Evolutionary conservation across 2,797 vertebrate genomes (phyloP).

Genomic region (Trachops cirrhosus): DNA sequence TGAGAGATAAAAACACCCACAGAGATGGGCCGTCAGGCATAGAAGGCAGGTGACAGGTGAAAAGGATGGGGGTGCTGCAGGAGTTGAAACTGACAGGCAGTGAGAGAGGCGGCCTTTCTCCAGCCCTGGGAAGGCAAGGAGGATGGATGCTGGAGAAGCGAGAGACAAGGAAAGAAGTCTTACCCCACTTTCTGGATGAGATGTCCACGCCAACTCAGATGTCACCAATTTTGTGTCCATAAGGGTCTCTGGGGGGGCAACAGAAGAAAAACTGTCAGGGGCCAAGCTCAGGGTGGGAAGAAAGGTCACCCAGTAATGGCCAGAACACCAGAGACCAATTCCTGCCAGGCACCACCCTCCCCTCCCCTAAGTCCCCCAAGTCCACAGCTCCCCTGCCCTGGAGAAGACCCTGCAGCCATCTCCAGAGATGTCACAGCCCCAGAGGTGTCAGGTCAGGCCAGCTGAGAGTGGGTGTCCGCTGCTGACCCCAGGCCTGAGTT

Average conservation of each 20-base stretch:
- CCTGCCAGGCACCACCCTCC: background rate
- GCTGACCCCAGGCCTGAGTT: constrained; percentile 70
- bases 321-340: background rate
- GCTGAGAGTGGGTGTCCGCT: background rate
- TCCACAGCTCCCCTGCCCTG: background rate
- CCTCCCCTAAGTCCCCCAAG: background rate
- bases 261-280: constrained; percentile 63
- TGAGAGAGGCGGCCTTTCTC: background rate
- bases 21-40: background rate
- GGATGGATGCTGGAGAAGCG: fast-evolving
- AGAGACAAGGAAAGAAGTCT: constrained; percentile 74
- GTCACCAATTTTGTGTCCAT: constrained; percentile 99
- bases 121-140: background rate
- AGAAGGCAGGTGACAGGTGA: background rate
- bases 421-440: background rate
- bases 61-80: background rate
- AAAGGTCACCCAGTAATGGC: background rate
- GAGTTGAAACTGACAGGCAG: background rate
- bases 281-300: constrained; percentile 62
- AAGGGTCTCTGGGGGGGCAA: constrained; percentile 89
- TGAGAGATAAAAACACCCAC: background rate
- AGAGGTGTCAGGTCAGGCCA: background rate
- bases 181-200: constrained; percentile 97
- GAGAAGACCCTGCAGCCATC: background rate
- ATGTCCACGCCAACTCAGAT: constrained; percentile 96